These are phyloP conservation scores for Montipora foliosa DNA, from an alignment of 64 coral and sea anemone genomes.

Conservation along the genomic window DNA sequence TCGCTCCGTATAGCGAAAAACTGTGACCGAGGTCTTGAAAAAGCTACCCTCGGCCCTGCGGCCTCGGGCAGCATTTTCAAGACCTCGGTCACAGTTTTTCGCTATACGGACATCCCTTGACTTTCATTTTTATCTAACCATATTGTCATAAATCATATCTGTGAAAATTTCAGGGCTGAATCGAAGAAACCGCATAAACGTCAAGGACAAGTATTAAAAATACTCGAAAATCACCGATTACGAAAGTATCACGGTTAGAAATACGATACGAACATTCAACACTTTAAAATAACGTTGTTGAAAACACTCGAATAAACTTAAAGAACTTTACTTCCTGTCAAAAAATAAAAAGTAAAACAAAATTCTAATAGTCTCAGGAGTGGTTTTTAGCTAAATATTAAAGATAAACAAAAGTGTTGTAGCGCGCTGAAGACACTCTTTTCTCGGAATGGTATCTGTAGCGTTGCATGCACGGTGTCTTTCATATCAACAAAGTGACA, in stretches of 20 bases:
- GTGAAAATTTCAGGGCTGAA: background rate
- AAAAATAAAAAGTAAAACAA: background rate
- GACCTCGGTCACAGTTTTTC: no score
- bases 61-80: no score
- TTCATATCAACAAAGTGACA: background rate
- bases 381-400: background rate
- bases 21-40: no score
- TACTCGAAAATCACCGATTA: background rate
- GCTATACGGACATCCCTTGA: background rate
- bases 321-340: background rate
- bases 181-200: background rate
- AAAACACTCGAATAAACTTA: background rate
- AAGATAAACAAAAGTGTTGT: constrained; percentile 39
- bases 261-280: background rate
- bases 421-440: background rate
- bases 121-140: background rate
- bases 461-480: background rate
- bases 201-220: background rate
- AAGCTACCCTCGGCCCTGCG: no score
- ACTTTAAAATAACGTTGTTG: background rate
- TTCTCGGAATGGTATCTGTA: background rate
- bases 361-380: no score
- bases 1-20: no score
- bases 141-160: background rate
- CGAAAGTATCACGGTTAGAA: background rate